Conservation (phyloP, 2,888 invertebrate genomes). For the Pseudeuparius sepicola region DNA sequence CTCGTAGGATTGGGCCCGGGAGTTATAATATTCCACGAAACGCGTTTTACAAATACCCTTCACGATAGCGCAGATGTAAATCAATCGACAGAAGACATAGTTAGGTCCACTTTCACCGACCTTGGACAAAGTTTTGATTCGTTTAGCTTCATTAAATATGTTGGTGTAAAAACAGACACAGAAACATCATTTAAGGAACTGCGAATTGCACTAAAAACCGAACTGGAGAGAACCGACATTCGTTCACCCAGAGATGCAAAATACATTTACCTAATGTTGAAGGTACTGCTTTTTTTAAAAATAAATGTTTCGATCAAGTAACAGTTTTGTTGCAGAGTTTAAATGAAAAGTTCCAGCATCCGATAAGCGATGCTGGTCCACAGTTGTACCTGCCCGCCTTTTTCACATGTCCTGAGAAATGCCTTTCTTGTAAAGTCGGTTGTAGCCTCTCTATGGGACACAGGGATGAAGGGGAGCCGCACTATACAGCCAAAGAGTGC, state of each 20-base stretch:
- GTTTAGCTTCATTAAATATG: conserved; percentile 60
- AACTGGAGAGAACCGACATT: conserved; percentile 59
- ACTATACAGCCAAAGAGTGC: conserved; percentile 41
- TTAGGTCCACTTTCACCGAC: conserved; percentile 51
- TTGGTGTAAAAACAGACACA: conserved; percentile 49
- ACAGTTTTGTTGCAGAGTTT: conserved; percentile 41
- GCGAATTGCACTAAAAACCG: conserved; percentile 46
- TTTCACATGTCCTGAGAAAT: conserved; percentile 63
- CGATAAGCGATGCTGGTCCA: conserved; percentile 49
- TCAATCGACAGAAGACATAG: conserved; percentile 52
- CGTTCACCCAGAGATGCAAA: conserved; percentile 57
- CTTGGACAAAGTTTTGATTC: conserved; percentile 56
- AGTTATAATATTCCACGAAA: conserved; percentile 72
- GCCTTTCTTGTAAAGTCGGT: conserved; percentile 56
- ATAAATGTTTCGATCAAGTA: no score
- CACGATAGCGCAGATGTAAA: conserved; percentile 45
- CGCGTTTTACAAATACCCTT: conserved; percentile 58
- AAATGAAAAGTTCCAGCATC: conserved; percentile 65
- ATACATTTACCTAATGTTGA: conserved; percentile 57
- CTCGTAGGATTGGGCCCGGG: conserved; percentile 56
- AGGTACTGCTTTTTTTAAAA: conserved; percentile 38
- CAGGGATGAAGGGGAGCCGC: conserved; percentile 49
- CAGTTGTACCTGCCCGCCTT: conserved; percentile 68
- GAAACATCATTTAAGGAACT: conserved; percentile 53
- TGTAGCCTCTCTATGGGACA: conserved; percentile 61